Conservation (phyloP, 2,113 vertebrate genomes). For the Pycnonotus jocosus region DNA sequence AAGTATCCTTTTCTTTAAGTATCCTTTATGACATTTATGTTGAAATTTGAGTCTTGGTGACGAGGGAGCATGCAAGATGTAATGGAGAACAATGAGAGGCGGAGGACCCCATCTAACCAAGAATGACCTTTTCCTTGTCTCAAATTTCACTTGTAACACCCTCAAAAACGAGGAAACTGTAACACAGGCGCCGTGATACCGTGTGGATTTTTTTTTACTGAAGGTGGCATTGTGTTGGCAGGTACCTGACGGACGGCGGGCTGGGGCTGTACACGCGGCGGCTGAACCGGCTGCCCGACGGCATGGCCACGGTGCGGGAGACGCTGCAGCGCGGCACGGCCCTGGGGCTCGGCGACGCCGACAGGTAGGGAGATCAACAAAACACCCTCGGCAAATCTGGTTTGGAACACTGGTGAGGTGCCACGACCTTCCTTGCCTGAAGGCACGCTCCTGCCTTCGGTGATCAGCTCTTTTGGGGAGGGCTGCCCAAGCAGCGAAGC, state of each 20-base stretch:
- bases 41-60: background rate
- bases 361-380: conserved; percentile 77
- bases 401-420: too few relatives aligned
- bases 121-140: background rate
- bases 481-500: too few relatives aligned
- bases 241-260: conserved; percentile 95
- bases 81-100: accelerated
- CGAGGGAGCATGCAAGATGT: background rate
- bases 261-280: conserved; percentile 91
- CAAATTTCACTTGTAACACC: accelerated
- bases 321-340: conserved; percentile 84
- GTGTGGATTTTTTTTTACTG: accelerated
- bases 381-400: background rate
- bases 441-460: too few relatives aligned
- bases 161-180: accelerated
- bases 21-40: background rate
- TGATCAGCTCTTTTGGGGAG: too few relatives aligned
- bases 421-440: too few relatives aligned
- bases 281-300: conserved; percentile 89
- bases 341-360: conserved; percentile 89
- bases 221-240: background rate
- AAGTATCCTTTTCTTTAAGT: background rate
- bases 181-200: accelerated
- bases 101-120: background rate
- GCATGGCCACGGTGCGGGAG: conserved; percentile 91